A percentile compares a stretch with the other conserved stretches of the same genome.
Evolutionary conservation across 2,113 vertebrate genomes (phyloP).

Genomic region (Tragulus kanchil): DNA sequence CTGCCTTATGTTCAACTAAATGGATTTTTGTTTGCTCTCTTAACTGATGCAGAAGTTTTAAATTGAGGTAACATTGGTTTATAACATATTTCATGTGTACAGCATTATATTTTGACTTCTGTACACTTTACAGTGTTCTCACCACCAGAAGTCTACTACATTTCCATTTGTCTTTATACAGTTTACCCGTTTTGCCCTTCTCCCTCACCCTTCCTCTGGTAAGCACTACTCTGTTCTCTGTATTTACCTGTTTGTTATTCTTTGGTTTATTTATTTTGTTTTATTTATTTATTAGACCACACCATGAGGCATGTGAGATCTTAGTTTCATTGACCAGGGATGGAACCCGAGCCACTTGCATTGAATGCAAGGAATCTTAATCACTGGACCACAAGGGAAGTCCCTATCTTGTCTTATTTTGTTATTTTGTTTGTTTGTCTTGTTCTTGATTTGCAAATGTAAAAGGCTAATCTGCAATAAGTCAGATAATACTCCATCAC

Average conservation of each 20-base stretch:
- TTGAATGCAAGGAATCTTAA: background rate
- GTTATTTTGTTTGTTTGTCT: background rate
- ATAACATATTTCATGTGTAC: background rate
- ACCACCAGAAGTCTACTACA: background rate
- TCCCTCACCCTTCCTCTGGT: background rate
- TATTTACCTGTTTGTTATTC: background rate
- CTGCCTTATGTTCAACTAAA: background rate
- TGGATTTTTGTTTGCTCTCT: background rate
- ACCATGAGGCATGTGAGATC: background rate
- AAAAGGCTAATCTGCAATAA: background rate
- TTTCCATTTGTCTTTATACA: background rate
- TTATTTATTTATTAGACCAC: background rate
- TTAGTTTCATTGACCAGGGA: background rate
- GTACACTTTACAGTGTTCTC: background rate
- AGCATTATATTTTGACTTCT: background rate
- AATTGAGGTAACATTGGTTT: background rate
- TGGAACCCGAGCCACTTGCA: background rate
- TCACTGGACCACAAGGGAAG: background rate
- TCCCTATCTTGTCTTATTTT: background rate
- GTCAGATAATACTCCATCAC: background rate
- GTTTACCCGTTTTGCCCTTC: background rate
- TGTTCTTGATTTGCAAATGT: background rate
- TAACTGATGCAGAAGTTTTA: conserved; percentile 20
- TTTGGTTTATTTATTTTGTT: background rate
- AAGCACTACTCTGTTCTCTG: background rate